Base-by-base conservation (phyloP, 2,888 invertebrate genomes). In the Andrena haemorrhoa region DNA sequence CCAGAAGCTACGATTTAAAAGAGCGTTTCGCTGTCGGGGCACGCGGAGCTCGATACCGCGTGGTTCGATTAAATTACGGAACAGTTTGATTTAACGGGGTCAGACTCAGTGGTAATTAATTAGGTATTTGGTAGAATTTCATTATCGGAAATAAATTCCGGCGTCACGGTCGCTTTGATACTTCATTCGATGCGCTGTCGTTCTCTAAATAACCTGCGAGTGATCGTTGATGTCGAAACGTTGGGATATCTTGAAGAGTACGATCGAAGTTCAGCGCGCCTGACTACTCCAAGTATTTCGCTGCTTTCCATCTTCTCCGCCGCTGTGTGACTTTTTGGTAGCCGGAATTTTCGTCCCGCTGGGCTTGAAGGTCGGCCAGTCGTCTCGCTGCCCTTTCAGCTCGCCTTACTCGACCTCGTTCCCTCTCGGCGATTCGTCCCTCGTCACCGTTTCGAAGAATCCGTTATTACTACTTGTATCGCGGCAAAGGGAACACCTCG, bases 401-500 rank as follows among this genome's bases (percentile, higher is more conserved):
- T 78, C 33, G 56, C 41, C 60, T 12, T 31, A 49, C 79, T 70
- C 70, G 79, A 81, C 79, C 81, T 53, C 70, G 73, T 79, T 81
- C 70, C 64, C 23, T 29, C 23, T 58, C 20, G 2, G 7, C 68
- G 75, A 75, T 73, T n/a, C 33, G 10, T 26, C 0, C 23, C 10
- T 0, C 23, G 4, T 10, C 56, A 12, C 7, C 49, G 26, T 16
- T 60, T 60, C 58, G 70, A 82, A 51, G 31, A 31, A 61, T 49
- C 66, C 56, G 73, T 83, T 82, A 84, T 80, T 84, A 84, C 77
- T 75, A 72, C 84, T 77, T 69, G 76, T 75, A 75, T 76, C 82
- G 68, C 68, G 56, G 65, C 65, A 72, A 83, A 73, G 82, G 74
- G 56, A 66, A 81, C 72, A 53, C 53, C 66, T 66, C 31, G 33